Conservation (phyloP, 2,113 vertebrate species). For the Thryonomys swinderianus region DNA sequence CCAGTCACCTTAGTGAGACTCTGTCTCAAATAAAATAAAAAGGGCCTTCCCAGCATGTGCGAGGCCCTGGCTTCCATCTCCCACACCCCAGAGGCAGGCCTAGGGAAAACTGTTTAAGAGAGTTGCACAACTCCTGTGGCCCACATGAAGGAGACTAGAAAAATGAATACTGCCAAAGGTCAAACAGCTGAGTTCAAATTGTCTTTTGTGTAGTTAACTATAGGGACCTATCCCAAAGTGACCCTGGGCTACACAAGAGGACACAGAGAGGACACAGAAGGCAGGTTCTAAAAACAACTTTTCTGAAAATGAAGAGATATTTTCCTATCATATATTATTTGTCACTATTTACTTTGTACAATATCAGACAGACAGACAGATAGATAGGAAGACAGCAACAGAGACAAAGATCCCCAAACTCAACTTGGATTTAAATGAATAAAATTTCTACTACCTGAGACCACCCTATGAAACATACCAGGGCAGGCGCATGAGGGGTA, state of each 20-base stretch:
- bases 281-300: background rate
- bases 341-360: background rate
- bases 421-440: constrained; percentile 12
- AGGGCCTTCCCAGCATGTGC: background rate
- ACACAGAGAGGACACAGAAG: background rate
- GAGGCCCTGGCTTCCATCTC: background rate
- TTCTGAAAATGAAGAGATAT: background rate
- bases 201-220: background rate
- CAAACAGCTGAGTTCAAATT: background rate
- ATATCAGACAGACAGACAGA: background rate
- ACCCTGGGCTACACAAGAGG: background rate
- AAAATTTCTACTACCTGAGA: background rate
- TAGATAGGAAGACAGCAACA: background rate
- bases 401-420: background rate
- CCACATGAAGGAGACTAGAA: background rate
- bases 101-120: background rate
- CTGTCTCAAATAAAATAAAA: background rate
- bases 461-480: background rate
- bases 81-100: background rate
- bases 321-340: background rate
- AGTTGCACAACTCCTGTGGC: background rate
- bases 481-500: background rate
- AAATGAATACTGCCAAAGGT: background rate
- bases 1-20: background rate
- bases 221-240: background rate